Percentiles rank a stretch among this genome's conserved stretches.
phyloP scores from a whole-genome alignment of 30 jellyfish, hydroid and myxozoan genomes.

The Hydractinia symbiolongicarpus region DNA sequence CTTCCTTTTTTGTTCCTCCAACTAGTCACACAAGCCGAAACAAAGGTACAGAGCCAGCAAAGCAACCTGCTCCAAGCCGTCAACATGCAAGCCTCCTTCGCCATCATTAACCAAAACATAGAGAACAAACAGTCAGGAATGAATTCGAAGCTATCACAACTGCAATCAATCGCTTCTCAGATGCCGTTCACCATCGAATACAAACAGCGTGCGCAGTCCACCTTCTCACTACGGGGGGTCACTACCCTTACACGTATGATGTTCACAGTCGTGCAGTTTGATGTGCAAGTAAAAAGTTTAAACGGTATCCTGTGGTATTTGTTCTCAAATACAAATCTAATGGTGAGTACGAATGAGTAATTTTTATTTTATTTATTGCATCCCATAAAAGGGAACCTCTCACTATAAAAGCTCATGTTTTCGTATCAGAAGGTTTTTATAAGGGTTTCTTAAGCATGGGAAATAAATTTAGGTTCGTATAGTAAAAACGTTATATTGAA shows the following conservation, averaged over 20 bases:
- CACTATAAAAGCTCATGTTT: too few relatives aligned
- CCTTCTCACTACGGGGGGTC: constrained; percentile 39
- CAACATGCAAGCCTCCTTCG: constrained; percentile 22
- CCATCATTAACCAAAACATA: constrained; percentile 26
- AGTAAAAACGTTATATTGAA: too few relatives aligned
- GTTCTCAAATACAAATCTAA: constrained; percentile 5
- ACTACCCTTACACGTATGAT: constrained; percentile 17
- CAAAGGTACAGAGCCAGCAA: constrained; percentile 45
- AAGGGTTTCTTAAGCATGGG: too few relatives aligned
- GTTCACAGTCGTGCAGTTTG: constrained; percentile 52
- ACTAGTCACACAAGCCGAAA: constrained; percentile 65
- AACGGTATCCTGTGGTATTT: constrained; percentile 70
- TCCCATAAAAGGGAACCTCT: too few relatives aligned
- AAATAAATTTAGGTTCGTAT: too few relatives aligned
- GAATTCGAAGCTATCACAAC: constrained; percentile 42
- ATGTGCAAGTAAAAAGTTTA: constrained; percentile 46
- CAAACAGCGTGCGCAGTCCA: constrained; percentile 34
- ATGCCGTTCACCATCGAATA: constrained; percentile 77
- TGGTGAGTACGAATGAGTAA: neutral
- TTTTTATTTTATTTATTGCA: too few relatives aligned
- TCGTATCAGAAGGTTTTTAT: too few relatives aligned
- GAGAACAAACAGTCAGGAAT: constrained; percentile 28
- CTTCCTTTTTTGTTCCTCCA: neutral
- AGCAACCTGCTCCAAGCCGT: constrained; percentile 37
- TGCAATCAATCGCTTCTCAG: constrained; percentile 40